A percentile compares a stretch with the other conserved stretches of the same genome.
Conservation (phyloP, 2,888 invertebrate genomes). For the Drosophila conformis region DNA sequence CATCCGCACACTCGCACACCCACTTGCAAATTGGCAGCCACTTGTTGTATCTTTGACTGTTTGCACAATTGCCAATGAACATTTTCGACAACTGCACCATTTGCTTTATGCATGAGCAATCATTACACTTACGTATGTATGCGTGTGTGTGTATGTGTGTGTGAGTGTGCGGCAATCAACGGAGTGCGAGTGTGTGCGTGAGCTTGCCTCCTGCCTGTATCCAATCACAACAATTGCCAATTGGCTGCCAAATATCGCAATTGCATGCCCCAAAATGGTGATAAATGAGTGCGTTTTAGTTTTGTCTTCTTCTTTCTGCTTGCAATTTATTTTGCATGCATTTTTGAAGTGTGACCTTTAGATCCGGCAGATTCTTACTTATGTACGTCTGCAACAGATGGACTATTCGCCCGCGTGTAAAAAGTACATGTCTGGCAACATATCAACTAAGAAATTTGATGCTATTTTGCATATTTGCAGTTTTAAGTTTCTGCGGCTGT, state of each 20-base stretch:
- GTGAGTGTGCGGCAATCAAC: constrained; percentile 12
- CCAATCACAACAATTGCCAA: constrained; percentile 67
- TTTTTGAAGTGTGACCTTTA: constrained; percentile 7
- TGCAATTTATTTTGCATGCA: constrained; percentile 36
- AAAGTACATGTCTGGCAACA: neutral
- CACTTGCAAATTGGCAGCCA: constrained; percentile 50
- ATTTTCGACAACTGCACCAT: constrained; percentile 58
- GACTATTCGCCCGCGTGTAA: neutral
- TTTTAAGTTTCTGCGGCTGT: neutral
- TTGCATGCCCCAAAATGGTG: constrained; percentile 57
- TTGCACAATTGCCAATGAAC: constrained; percentile 60
- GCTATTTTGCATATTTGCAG: neutral
- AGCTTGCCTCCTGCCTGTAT: constrained; percentile 42
- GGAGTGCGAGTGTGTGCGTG: constrained; percentile 18
- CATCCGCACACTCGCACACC: neutral
- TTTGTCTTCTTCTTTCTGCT: constrained; percentile 28
- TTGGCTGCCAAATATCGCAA: constrained; percentile 62
- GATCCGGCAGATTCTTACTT: too few species aligned
- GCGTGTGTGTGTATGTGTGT: constrained; percentile 10
- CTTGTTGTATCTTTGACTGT: constrained; percentile 55
- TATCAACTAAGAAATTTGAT: neutral
- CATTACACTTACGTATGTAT: constrained; percentile 45
- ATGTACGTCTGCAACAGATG: too few species aligned
- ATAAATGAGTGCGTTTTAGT: constrained; percentile 59
- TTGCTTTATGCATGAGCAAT: constrained; percentile 63